A percentile compares a stretch with the other conserved stretches of the same genome.
Evolutionary conservation across 2,797 vertebrate genomes (phyloP).

Genomic region (Pipistrellus nathusii): DNA sequence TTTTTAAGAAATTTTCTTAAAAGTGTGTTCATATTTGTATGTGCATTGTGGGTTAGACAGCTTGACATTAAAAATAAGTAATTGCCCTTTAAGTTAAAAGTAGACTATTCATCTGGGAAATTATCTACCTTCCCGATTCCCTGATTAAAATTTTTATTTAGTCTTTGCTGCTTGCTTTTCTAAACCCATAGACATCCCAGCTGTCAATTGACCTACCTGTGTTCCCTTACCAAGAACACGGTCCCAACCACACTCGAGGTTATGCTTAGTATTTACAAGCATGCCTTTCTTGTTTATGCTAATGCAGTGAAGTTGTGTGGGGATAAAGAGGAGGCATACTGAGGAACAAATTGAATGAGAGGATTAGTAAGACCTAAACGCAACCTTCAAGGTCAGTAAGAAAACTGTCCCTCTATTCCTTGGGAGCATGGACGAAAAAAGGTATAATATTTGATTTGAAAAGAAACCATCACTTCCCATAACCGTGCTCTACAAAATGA

Average conservation of each 20-base stretch:
- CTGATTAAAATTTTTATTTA: constrained; percentile 30
- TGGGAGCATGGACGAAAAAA: neutral
- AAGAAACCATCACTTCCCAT: neutral
- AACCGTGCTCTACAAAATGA: neutral
- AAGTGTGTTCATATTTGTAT: neutral
- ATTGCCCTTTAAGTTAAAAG: constrained; percentile 34
- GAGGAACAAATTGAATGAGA: neutral
- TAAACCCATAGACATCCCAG: neutral
- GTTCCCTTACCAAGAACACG: neutral
- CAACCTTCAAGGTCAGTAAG: neutral
- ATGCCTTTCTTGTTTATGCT: neutral
- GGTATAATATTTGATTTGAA: neutral
- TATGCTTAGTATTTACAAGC: neutral
- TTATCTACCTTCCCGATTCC: constrained; percentile 24
- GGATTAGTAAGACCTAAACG: neutral
- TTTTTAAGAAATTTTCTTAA: neutral
- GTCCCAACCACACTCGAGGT: neutral
- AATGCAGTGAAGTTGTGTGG: neutral
- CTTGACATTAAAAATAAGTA: neutral
- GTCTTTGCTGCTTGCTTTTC: constrained; percentile 18
- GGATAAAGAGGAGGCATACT: neutral
- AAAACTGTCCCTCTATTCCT: neutral
- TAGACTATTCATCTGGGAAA: constrained; percentile 39
- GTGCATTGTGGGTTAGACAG: neutral
- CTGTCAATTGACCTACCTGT: neutral